These are phyloP conservation scores for Teleogryllus oceanicus DNA, from an alignment of 2,888 invertebrate species.

Conservation along the genomic window DNA sequence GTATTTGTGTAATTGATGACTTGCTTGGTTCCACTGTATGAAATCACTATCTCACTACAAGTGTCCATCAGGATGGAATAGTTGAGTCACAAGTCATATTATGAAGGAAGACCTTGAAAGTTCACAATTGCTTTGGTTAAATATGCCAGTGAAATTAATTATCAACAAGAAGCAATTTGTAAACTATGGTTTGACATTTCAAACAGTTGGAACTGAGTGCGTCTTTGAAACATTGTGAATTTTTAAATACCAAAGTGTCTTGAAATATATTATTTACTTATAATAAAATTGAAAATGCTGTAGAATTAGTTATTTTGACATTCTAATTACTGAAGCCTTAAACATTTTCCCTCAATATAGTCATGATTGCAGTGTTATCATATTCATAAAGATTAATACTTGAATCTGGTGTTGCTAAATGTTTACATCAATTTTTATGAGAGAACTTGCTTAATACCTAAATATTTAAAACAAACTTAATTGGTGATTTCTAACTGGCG, in stretches of 20 bases:
- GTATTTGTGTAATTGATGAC: slow-evolving; percentile 10
- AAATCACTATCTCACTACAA: background rate
- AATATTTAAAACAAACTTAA: too few species aligned
- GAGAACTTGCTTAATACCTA: too few species aligned
- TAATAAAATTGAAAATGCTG: background rate
- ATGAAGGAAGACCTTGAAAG: too few species aligned
- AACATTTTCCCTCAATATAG: background rate
- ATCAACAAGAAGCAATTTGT: too few species aligned
- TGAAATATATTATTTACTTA: slow-evolving; percentile 23
- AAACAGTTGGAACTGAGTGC: slow-evolving; percentile 4
- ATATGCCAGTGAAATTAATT: too few species aligned
- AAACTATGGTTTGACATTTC: too few species aligned
- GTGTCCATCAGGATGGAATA: too few species aligned
- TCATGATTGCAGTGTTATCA: slow-evolving; percentile 9
- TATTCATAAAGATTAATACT: background rate
- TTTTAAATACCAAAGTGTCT: slow-evolving; percentile 31
- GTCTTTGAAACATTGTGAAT: slow-evolving; percentile 19
- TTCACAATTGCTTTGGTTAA: too few species aligned
- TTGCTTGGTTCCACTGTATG: slow-evolving; percentile 6
- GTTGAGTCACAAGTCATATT: too few species aligned
- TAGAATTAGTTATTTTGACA: slow-evolving; percentile 22
- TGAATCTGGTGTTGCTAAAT: too few species aligned
- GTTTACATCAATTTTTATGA: too few species aligned
- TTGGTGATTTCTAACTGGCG: too few species aligned
- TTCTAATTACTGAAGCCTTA: slow-evolving; percentile 18